Base-by-base conservation (phyloP, 2,113 vertebrate species). In the Caretta caretta region DNA sequence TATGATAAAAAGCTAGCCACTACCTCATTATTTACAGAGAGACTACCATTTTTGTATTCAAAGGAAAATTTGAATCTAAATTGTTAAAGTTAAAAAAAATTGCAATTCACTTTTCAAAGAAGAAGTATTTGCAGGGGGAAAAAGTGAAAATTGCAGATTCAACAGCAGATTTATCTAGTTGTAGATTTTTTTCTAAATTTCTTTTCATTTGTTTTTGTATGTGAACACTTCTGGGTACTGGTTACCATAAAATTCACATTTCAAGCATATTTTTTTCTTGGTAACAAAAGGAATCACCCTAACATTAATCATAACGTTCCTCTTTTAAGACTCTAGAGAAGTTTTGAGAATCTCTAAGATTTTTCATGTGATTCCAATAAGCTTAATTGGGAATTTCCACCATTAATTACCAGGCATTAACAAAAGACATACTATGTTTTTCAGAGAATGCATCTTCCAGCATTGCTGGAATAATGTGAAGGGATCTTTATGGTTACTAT, bases 211-310 rank as follows among this genome's bases (percentile, higher is more conserved):
- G 8, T 93, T 94, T 97, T 97, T 82, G 29, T 85, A 91, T 95
- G 80, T 38, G 87, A 87, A 89, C 10, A 82, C 88, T 72, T 95
- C n/a, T 83, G 42, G 24, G 65, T 86, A 93, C 87, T 89, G 5
- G 22, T 59, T 84, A 57, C 62, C 76, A 96, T 86, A 97, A 94
- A 94, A 96, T 96, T 96, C 88, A 95, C 91, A 94, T 82, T 87
- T 51, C 48, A 86, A 48, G 20, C 57, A 87, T 27, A 1, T 22
- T 94, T 94, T 95, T 92, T 19, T 57, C 76, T 90, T 91, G 92
- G 96, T 97, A 93, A 89, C 24, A 95, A 96, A 91, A 88, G n/a
- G 88, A 93, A 82, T 93, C 35, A 81, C 93, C 13, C 9, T 82
- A 95, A 80, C 11, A 59, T n/a, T 92, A 57, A 94, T 96, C 88